Base-by-base conservation (phyloP, 2,888 invertebrate genomes). In the Heliconius charithonia region DNA sequence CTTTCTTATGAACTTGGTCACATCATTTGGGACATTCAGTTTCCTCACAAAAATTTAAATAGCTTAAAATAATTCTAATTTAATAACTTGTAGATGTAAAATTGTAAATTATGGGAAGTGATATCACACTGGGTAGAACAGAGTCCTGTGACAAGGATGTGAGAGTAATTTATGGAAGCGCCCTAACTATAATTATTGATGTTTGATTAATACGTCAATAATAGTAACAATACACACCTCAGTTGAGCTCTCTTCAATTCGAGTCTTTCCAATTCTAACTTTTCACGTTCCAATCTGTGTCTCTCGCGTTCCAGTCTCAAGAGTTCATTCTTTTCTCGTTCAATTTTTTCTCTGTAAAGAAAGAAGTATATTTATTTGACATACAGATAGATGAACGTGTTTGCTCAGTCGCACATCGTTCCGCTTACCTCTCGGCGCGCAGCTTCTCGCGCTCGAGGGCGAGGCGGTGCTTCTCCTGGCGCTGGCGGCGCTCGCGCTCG, bases 311-410 rank as follows among this genome's bases (percentile, higher is more conserved):
- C 98, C 82, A 98, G 90, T 75, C 97, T 96, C 83, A 98, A 93
- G 37, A 98, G 90, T 87, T 98, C 98, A 25, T 97, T 97, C 91
- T 98, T 98, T 88, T 98, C 98, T 4, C 97, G 96, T 88, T 99
- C 99, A 76, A 98, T 96, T 84, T 97, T 97, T 86, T 98, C 98
- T 32, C 98, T 95, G 85, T 41, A 63, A 63, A 63, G 81, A 81
- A 62, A 32, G 70, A 45, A 66, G 16, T 56, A 29, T 13, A n/a
- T 25, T 29, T 16, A 63, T 63, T 25, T 63, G 13, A 25, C 25
- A 12, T 41, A 56, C 10, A 62, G 25, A 62, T 12, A 62, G 59
- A n/a, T n/a, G 1, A 10, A n/a, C 59, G 3, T 10, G 3, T 22
- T n/a, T 22, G 16, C 3, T 13, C 0, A 16, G 13, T 13, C 45